phyloP scores from a whole-genome alignment of 2,797 vertebrate species.

The Mycteria americana region DNA sequence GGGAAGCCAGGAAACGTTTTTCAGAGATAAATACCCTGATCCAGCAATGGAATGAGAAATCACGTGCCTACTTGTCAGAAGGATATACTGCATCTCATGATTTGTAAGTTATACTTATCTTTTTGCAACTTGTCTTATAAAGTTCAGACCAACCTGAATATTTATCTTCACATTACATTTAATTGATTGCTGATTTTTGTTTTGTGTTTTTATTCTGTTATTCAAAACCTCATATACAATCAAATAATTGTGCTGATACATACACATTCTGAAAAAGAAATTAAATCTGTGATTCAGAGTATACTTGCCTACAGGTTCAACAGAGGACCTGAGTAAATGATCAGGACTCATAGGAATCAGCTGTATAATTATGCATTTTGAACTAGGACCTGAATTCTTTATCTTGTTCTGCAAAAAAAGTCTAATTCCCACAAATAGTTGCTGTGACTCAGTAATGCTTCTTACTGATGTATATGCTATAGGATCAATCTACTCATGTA shows the following conservation, averaged over 20 bases:
- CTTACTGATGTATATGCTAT: background rate
- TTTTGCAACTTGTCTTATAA: background rate
- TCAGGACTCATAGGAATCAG: background rate
- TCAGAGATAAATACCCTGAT: background rate
- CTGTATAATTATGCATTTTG: background rate
- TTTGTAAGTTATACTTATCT: slow-evolving; percentile 35
- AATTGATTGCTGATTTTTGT: background rate
- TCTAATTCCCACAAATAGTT: background rate
- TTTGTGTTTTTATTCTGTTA: background rate
- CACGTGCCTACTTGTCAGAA: background rate
- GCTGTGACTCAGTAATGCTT: background rate
- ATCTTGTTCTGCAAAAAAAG: background rate
- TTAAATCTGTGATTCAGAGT: background rate
- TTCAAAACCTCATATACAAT: background rate
- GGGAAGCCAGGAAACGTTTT: background rate
- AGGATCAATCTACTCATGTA: background rate
- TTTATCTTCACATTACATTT: background rate
- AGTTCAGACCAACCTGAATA: background rate
- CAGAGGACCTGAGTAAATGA: background rate
- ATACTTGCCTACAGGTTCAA: background rate
- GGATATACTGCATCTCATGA: background rate
- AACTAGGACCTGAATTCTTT: background rate
- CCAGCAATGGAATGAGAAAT: slow-evolving; percentile 14
- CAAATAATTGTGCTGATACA: background rate
- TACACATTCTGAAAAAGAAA: background rate